These are phyloP conservation scores for zebrafish (Danio rerio) DNA, from an alignment of 2,113 vertebrate species.

Conservation along the genomic window DNA sequence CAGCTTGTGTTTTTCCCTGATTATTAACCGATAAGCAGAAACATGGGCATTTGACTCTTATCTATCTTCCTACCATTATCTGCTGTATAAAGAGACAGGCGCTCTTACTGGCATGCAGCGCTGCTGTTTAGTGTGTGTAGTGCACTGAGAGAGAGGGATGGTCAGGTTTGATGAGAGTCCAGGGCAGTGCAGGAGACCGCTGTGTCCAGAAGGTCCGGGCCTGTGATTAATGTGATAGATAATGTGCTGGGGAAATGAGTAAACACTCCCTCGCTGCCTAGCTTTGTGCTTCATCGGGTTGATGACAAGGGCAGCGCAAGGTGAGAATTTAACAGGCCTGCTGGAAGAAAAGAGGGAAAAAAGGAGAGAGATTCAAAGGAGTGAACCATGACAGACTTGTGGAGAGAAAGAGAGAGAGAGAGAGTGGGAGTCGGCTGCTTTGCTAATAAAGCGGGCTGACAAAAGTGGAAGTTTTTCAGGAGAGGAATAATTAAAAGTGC, in stretches of 20 bases:
- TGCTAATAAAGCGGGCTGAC: slow-evolving; percentile 74
- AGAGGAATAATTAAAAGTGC: slow-evolving; percentile 85
- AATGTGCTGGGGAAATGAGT: slow-evolving; percentile 99
- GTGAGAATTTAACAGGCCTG: slow-evolving; percentile 99
- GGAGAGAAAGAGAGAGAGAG: slow-evolving; percentile 71
- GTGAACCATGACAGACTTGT: slow-evolving; percentile 80
- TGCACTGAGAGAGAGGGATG: slow-evolving; percentile 28
- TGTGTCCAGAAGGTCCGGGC: slow-evolving; percentile 97
- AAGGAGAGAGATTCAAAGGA: slow-evolving; percentile 70
- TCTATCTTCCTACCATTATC: slow-evolving; percentile 13
- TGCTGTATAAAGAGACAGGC: slow-evolving; percentile 36
- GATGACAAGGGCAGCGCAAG: slow-evolving; percentile 99
- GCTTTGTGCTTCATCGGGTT: slow-evolving; percentile 99
- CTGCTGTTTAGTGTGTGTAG: slow-evolving; percentile 7
- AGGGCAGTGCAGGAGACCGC: slow-evolving; percentile 90
- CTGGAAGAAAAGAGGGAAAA: slow-evolving; percentile 66
- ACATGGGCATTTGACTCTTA: slow-evolving; percentile 42
- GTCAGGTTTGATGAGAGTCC: slow-evolving; percentile 75
- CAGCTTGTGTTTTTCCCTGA: slow-evolving; percentile 64
- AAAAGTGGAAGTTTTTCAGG: slow-evolving; percentile 81
- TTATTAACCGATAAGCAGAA: slow-evolving; percentile 55
- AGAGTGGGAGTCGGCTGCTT: slow-evolving; percentile 53
- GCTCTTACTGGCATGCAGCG: neutral
- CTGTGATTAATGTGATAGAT: slow-evolving; percentile 99
- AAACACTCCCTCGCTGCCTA: slow-evolving; percentile 99